These are phyloP conservation scores for Smittia aterrima DNA, from an alignment of 2,888 invertebrate species.

Conservation along the genomic window DNA sequence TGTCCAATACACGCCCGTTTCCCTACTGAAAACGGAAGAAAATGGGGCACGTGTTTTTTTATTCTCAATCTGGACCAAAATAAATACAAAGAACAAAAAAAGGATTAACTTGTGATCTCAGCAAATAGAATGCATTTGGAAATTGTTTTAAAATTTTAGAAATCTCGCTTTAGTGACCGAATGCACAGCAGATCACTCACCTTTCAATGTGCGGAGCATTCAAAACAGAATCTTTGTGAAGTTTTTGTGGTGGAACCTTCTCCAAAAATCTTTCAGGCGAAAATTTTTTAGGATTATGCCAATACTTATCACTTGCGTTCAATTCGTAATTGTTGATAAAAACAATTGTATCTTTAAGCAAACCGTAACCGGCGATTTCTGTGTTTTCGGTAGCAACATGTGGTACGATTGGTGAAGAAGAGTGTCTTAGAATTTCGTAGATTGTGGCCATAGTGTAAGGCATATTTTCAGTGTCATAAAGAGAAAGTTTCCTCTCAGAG, in stretches of 20 bases:
- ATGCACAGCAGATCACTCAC: too few relatives aligned
- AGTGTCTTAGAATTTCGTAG: slow-evolving; percentile 73
- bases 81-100: too few relatives aligned
- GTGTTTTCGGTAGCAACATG: slow-evolving; percentile 80
- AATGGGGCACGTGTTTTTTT: slow-evolving; percentile 24
- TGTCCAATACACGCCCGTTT: slow-evolving; percentile 64
- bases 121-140: too few relatives aligned
- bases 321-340: slow-evolving; percentile 82
- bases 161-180: too few relatives aligned
- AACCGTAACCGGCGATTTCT: slow-evolving; percentile 66
- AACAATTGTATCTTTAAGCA: slow-evolving; percentile 75
- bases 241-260: slow-evolving; percentile 45
- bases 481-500: slow-evolving; percentile 59
- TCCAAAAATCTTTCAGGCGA: slow-evolving; percentile 73
- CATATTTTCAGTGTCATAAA: slow-evolving; percentile 66
- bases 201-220: neutral
- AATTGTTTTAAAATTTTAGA: too few relatives aligned
- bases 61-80: too few relatives aligned
- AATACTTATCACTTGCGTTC: slow-evolving; percentile 70
- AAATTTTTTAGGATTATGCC: slow-evolving; percentile 71
- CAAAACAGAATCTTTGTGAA: neutral
- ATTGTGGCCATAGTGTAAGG: slow-evolving; percentile 81
- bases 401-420: slow-evolving; percentile 86
- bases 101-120: too few relatives aligned
- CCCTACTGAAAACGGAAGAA: slow-evolving; percentile 44